Evolutionary conservation across 2,113 vertebrate genomes (phyloP), one percentile per base, ranked within the genome.

Genomic region (Conger conger): DNA sequence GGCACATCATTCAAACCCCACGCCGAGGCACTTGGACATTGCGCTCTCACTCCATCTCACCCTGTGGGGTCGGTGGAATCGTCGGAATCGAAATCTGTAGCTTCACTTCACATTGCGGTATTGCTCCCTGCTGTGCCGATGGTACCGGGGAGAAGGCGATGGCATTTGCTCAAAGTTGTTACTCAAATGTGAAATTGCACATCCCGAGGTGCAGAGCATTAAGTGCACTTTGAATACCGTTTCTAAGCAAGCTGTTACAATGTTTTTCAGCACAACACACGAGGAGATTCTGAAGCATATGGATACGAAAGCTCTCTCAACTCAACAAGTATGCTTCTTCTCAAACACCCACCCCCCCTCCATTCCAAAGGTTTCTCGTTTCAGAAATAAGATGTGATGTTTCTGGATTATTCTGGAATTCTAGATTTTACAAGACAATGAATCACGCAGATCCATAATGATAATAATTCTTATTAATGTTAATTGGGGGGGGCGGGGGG

Each of bases 11-110:
- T 81, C 45, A 78, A 86, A 79, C 83, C 83, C 38, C 79, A 54
- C 13, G 53, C 86, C 85, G 86, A 87, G 53, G 77, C 23, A 76
- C 40, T 87, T 68, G 27, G n/a, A 76, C 76, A 88, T 76, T 76
- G 36, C 18, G 15, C 85, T 86, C 40, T 57, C 35, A 38, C 76
- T 63, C 45, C 45, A 20, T 83, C 4, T 82, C n/a, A 37, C 37
- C 8, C 17, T 63, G 57, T 27, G 57, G 57, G 73, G 20, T 76
- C 53, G 23, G 36, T 82, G 33, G 23, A 45, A 45, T n/a, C 30
- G 36, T 81, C 35, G 68, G 27, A 68, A 50, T 33, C 30, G 20
- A 63, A 35, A 73, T 73, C 38, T 40, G 63, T 27, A 20, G 30
- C 63, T 68, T 84, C 76, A 6, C 9, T 36, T 78, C 53, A 30